Percentiles rank a stretch among this genome's conserved stretches.
phyloP scores from a whole-genome alignment of 1,140 invertebrate species.

The Apis laboriosa region DNA sequence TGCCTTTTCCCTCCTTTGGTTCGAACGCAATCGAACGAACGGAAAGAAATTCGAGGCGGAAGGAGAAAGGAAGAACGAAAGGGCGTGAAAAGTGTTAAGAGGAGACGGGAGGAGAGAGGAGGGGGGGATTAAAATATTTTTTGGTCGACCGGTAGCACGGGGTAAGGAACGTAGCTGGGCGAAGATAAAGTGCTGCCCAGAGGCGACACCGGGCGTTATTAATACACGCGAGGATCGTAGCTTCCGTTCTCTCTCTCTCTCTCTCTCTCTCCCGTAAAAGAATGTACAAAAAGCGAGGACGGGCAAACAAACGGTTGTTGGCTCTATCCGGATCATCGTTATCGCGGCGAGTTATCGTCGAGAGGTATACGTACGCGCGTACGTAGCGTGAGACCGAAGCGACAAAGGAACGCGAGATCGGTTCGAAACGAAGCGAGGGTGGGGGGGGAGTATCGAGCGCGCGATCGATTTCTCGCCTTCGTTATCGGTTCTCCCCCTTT shows the following conservation, averaged over 20 bases:
- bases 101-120: constrained; percentile 49
- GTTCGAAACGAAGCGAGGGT: no score
- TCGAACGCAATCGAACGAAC: no score
- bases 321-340: background rate
- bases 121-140: constrained; percentile 76
- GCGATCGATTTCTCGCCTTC: background rate
- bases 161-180: constrained; percentile 59
- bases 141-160: constrained; percentile 66
- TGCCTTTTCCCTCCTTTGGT: constrained; percentile 3
- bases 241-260: constrained; percentile 71
- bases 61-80: accelerated
- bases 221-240: constrained; percentile 78
- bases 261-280: background rate
- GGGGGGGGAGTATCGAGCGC: background rate
- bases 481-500: background rate
- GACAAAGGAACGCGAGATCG: no score
- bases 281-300: background rate
- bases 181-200: constrained; percentile 80
- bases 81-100: background rate
- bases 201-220: constrained; percentile 80
- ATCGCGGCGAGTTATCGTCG: constrained; percentile 15
- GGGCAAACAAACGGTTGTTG: background rate
- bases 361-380: no score
- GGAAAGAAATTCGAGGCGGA: no score
- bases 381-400: no score